A percentile compares a stretch with the other conserved stretches of the same genome.
phyloP scores from a whole-genome alignment of 2,888 invertebrate species.

The Chironomus tentans region DNA sequence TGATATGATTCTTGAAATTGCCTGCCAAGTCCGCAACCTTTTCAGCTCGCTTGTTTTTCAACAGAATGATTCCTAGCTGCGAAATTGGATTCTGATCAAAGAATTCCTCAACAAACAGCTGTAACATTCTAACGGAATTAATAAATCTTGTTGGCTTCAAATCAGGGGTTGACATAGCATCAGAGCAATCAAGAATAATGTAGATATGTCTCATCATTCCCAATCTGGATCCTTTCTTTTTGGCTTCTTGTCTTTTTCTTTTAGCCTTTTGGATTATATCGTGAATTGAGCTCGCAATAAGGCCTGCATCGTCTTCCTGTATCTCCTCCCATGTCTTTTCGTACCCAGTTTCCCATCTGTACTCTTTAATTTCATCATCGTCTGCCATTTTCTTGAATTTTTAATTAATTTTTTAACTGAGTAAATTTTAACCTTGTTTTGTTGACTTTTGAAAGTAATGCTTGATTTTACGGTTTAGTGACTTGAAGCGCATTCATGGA shows the following conservation, averaged over 20 bases:
- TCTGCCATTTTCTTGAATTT: slow-evolving; percentile 40
- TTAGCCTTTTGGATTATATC: slow-evolving; percentile 87
- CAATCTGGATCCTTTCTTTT: slow-evolving; percentile 69
- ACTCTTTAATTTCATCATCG: slow-evolving; percentile 78
- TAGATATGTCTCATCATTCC: slow-evolving; percentile 98
- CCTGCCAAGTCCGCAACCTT: slow-evolving; percentile 86
- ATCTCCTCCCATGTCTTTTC: slow-evolving; percentile 78
- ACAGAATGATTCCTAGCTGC: slow-evolving; percentile 85
- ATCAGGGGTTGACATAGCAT: slow-evolving; percentile 90
- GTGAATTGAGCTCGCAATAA: slow-evolving; percentile 81
- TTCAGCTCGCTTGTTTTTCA: slow-evolving; percentile 90
- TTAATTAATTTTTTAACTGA: neutral
- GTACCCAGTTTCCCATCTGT: slow-evolving; percentile 91
- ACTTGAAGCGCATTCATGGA: too few species aligned
- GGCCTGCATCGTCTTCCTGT: slow-evolving; percentile 48
- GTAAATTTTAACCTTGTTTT: too few species aligned
- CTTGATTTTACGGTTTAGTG: too few species aligned
- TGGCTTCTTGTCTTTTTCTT: slow-evolving; percentile 62
- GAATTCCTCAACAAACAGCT: slow-evolving; percentile 91
- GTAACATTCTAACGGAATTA: slow-evolving; percentile 81
- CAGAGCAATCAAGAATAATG: slow-evolving; percentile 85
- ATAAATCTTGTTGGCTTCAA: slow-evolving; percentile 85
- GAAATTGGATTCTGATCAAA: slow-evolving; percentile 99
- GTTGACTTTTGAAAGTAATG: too few species aligned
- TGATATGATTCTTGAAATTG: slow-evolving; percentile 69